Evolutionary conservation across 2,797 vertebrate species (phyloP), one percentile per base, ranked within the genome.

Genomic region (Diplodus puntazzo): DNA sequence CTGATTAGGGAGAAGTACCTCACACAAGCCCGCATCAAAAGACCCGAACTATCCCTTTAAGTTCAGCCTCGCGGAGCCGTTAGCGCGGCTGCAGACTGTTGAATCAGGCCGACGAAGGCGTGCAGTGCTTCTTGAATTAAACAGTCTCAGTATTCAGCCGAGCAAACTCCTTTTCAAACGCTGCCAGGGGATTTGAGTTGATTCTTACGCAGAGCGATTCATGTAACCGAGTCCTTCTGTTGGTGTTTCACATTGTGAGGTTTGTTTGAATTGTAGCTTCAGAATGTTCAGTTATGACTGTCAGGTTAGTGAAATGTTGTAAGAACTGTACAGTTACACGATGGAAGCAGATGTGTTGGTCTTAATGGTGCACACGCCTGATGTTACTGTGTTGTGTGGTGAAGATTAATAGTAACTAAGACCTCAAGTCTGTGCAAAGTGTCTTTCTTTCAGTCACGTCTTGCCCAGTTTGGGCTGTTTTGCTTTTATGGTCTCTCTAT

Each of bases 81-180:
- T 39, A 39, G 27, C 12, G 8, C 34, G n/a, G 16, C 25, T 8
- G 42, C 54, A 7, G 27, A 16, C 39, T 39, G 39, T 39, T 39
- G 39, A 39, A 39, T 39, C 10, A 1, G 39, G 39, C 39, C 39
- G 9, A 11, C 39, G 9, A 11, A 39, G 39, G 39, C 39, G 10
- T 39, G 39, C 39, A 11, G 39, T 11, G 39, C 17, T n/a, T 13
- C 0, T 1, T 5, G 13, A 73, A 43, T 60, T 11, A 57, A 46
- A 55, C 11, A 54, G 53, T 45, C 18, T 50, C 46, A 58, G 11
- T 64, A 46, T 58, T 52, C n/a, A 34, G 8, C 10, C 1, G 18
- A 39, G 39, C 39, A 39, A 39, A 39, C 9, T 64, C 59, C 6
- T 54, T 62, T 64, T 79, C 10, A 48, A 12, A 63, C 30, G 34